A percentile compares a stretch with the other conserved stretches of the same genome.
phyloP scores from a whole-genome alignment of 2,113 vertebrate genomes.

The Asarcornis scutulata region DNA sequence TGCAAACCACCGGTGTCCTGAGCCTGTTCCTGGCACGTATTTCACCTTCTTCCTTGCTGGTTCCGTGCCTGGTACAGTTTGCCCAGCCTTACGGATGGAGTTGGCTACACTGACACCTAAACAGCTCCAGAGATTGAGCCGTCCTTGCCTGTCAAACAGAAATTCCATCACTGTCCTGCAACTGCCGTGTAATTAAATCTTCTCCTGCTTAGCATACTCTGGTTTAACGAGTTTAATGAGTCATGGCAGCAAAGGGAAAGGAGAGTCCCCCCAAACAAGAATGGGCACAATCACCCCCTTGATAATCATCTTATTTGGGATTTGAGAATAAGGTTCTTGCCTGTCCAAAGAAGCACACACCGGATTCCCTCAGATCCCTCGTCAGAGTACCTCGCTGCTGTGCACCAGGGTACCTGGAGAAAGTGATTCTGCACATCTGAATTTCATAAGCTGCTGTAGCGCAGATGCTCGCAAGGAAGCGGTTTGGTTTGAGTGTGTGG shows the following conservation, averaged over 20 bases:
- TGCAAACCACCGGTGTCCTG: not conserved
- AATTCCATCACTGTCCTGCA: constrained; percentile 17
- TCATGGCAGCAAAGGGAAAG: constrained; percentile 32
- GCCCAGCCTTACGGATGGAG: not conserved
- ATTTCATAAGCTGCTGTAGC: not conserved
- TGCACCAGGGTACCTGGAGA: not conserved
- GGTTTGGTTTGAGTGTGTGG: not conserved
- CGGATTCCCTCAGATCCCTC: not conserved
- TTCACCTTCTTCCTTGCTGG: not conserved
- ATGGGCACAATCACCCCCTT: constrained; percentile 7
- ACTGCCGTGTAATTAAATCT: constrained; percentile 52
- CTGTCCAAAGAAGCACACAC: not conserved
- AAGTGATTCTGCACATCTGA: constrained; percentile 31
- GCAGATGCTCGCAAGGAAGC: not conserved
- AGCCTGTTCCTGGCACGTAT: not conserved
- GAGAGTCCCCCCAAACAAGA: constrained; percentile 44
- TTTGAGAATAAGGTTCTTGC: not conserved
- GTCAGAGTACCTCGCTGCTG: not conserved
- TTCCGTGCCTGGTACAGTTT: not conserved
- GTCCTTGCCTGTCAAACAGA: constrained; percentile 23
- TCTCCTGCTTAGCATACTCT: constrained; percentile 40
- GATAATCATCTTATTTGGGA: constrained; percentile 27
- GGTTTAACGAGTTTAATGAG: constrained; percentile 52
- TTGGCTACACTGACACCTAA: not conserved
- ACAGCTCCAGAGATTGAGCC: constrained; percentile 42